These are phyloP conservation scores for Crypturellus undulatus DNA, from an alignment of 2,113 vertebrate genomes.

Conservation along the genomic window DNA sequence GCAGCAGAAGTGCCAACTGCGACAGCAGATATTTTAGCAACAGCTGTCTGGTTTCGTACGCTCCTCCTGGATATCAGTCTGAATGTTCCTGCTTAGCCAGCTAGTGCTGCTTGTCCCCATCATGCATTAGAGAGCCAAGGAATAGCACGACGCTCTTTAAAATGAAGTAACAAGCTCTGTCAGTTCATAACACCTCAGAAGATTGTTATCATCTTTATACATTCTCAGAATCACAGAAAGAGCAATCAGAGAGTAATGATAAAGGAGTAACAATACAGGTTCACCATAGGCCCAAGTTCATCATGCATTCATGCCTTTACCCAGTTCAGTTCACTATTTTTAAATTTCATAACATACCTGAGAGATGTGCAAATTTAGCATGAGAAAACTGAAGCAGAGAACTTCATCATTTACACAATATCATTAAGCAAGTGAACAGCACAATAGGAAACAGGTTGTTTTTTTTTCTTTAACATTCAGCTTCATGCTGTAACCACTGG, in stretches of 20 bases:
- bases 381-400: background rate
- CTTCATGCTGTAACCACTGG: background rate
- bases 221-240: background rate
- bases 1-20: background rate
- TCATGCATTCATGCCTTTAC: background rate
- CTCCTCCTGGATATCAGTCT: background rate
- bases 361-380: background rate
- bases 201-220: background rate
- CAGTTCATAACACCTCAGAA: background rate
- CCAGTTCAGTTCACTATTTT: background rate
- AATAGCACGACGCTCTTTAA: background rate
- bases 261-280: background rate
- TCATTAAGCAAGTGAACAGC: background rate
- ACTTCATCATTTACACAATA: background rate
- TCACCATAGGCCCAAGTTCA: background rate
- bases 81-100: background rate
- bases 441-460: background rate
- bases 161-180: background rate
- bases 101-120: background rate
- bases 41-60: conserved; percentile 29
- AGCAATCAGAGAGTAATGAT: background rate
- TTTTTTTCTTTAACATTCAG: background rate
- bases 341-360: background rate
- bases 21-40: conserved; percentile 46
- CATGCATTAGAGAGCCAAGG: background rate